Percentiles rank a stretch among this genome's conserved stretches.
Conservation (phyloP, 2,113 vertebrate species). For the Anser cygnoides region DNA sequence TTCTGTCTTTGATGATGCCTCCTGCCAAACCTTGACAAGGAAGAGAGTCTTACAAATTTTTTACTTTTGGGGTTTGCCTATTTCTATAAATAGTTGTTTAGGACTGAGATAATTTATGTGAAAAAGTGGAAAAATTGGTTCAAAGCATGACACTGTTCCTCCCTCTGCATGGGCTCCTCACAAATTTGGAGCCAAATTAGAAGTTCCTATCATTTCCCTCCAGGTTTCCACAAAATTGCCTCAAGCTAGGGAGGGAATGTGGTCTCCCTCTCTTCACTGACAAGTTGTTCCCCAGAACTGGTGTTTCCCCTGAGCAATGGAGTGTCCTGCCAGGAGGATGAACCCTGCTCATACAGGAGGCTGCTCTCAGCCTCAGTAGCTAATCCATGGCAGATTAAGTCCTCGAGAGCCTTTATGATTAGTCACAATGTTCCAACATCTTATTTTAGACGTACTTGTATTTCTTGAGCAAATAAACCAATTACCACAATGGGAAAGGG, state of each 20-base stretch:
- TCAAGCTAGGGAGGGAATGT: not conserved
- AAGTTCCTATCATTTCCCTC: not conserved
- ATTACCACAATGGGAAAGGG: not conserved
- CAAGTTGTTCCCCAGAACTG: not conserved
- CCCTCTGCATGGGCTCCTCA: not conserved
- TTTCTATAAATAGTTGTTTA: not conserved
- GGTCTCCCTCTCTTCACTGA: not conserved
- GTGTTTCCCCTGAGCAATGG: not conserved
- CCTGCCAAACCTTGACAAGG: not conserved
- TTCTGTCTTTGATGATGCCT: not conserved
- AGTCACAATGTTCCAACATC: not conserved
- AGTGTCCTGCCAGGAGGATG: not conserved
- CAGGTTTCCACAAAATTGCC: not conserved
- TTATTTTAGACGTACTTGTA: not conserved
- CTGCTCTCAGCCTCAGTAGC: not conserved
- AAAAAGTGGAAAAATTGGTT: not conserved
- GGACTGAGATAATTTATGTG: not conserved
- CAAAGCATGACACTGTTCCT: not conserved
- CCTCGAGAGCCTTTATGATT: rapidly evolving
- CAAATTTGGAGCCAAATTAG: not conserved
- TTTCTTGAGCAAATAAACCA: not conserved
- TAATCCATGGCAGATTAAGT: not conserved
- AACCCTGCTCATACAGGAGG: not conserved
- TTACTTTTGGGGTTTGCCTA: not conserved
- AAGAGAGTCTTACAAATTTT: not conserved